Conservation (phyloP, 2,888 invertebrate genomes). For the Diachrysia chrysitis region DNA sequence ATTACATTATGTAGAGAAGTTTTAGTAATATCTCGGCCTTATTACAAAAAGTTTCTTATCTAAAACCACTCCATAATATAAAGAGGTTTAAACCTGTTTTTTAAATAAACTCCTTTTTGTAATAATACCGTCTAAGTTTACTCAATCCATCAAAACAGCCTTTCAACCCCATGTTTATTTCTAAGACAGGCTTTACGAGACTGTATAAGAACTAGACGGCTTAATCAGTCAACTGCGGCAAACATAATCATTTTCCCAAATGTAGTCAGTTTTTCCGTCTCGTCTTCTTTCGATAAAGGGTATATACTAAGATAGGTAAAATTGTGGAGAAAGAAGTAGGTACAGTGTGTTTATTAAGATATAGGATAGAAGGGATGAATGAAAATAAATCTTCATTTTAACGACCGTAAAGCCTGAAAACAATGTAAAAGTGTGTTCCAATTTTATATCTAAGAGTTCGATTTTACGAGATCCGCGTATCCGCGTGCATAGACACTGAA, state of each 20-base stretch:
- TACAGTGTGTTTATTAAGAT: background rate
- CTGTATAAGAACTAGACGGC: background rate
- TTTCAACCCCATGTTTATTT: background rate
- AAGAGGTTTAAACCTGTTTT: too few relatives aligned
- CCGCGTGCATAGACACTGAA: background rate
- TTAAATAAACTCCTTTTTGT: too few relatives aligned
- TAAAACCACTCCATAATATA: too few relatives aligned
- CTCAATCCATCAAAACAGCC: background rate
- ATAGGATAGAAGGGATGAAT: background rate
- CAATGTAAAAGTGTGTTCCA: background rate
- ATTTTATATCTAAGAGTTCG: background rate
- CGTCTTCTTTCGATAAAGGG: too few relatives aligned
- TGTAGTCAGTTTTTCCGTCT: background rate
- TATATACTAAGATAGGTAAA: background rate
- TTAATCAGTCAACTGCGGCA: conserved; percentile 4
- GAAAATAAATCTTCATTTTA: background rate
- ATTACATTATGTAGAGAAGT: too few relatives aligned
- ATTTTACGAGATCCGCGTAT: background rate
- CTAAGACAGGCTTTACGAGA: background rate
- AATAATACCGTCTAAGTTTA: background rate
- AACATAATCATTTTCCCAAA: background rate
- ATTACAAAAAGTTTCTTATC: too few relatives aligned
- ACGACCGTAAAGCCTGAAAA: background rate
- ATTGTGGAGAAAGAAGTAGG: background rate
- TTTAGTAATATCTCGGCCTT: too few relatives aligned